Evolutionary conservation across 2,888 invertebrate species (phyloP).

Genomic region (Hemaris fuciformis): DNA sequence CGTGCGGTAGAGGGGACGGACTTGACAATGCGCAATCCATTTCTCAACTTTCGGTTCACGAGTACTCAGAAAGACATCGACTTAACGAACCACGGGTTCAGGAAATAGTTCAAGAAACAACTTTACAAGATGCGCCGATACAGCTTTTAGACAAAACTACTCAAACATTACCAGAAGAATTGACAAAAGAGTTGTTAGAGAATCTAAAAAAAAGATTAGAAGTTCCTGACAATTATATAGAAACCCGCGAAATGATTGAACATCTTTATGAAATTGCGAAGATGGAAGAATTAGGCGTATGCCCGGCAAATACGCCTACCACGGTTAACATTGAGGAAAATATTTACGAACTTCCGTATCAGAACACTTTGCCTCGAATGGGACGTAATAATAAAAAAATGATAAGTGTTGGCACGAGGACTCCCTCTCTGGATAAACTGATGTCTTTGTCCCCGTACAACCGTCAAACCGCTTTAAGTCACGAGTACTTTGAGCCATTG

Average conservation of each 20-base stretch:
- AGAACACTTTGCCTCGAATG: slow-evolving; percentile 62
- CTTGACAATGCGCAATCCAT: slow-evolving; percentile 83
- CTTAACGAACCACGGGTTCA: slow-evolving; percentile 80
- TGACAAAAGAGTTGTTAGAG: slow-evolving; percentile 87
- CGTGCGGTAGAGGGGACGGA: slow-evolving; percentile 67
- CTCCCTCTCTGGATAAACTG: slow-evolving; percentile 82
- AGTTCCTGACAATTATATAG: slow-evolving; percentile 86
- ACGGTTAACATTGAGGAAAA: slow-evolving; percentile 69
- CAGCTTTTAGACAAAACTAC: slow-evolving; percentile 83
- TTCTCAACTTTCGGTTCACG: slow-evolving; percentile 82
- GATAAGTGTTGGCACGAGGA: slow-evolving; percentile 80
- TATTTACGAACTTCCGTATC: slow-evolving; percentile 83
- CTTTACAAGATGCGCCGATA: slow-evolving; percentile 43
- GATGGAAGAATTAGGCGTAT: slow-evolving; percentile 76
- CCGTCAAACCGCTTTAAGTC: slow-evolving; percentile 64
- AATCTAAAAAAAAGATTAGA: slow-evolving; percentile 85
- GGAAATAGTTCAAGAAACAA: slow-evolving; percentile 57
- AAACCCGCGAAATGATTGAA: slow-evolving; percentile 89
- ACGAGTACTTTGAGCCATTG: slow-evolving; percentile 78
- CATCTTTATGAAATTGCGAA: slow-evolving; percentile 88
- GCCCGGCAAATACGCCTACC: slow-evolving; percentile 49
- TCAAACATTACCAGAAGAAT: slow-evolving; percentile 87
- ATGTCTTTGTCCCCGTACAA: slow-evolving; percentile 74
- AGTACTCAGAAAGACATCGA: slow-evolving; percentile 83
- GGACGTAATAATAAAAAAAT: slow-evolving; percentile 69